Percentiles rank a stretch among this genome's conserved stretches.
phyloP scores from a whole-genome alignment of 30 jellyfish, hydroid and myxozoan genomes.

The Cassiopea xamachana region DNA sequence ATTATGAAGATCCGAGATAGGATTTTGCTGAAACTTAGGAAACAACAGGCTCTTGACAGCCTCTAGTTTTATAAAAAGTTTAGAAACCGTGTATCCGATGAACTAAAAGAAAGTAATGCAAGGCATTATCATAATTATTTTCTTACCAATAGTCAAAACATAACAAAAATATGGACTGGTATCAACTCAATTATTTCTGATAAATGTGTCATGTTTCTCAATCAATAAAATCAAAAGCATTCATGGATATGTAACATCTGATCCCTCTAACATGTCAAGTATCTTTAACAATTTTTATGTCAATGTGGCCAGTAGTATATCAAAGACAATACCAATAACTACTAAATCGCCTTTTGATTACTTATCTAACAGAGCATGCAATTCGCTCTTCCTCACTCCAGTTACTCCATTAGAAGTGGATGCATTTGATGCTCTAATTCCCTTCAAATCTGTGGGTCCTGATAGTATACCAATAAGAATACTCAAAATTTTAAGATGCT shows the following conservation, averaged over 20 bases:
- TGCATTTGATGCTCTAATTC: neutral
- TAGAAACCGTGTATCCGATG: neutral
- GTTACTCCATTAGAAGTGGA: conserved; percentile 4
- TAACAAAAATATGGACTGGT: neutral
- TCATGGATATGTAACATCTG: conserved; percentile 6
- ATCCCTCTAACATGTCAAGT: conserved; percentile 3
- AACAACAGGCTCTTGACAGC: neutral
- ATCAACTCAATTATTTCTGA: neutral
- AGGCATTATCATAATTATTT: neutral
- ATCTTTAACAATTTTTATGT: conserved; percentile 5
- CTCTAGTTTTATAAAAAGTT: neutral
- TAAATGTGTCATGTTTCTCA: too few relatives aligned
- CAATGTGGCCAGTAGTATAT: neutral
- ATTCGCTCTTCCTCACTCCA: conserved; percentile 34
- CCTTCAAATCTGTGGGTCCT: conserved; percentile 41
- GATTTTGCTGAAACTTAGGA: conserved; percentile 12
- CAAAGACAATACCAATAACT: conserved; percentile 10
- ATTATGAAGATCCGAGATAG: conserved; percentile 66
- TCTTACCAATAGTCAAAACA: neutral
- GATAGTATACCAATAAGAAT: conserved; percentile 40
- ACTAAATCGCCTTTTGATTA: neutral
- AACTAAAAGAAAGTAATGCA: neutral
- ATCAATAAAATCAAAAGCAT: neutral
- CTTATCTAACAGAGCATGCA: neutral
- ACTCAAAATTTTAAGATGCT: neutral